A percentile compares a stretch with the other conserved stretches of the same genome.
These are phyloP conservation scores for Lagopus leucura DNA, from an alignment of 2,113 vertebrate genomes.

Conservation along the genomic window DNA sequence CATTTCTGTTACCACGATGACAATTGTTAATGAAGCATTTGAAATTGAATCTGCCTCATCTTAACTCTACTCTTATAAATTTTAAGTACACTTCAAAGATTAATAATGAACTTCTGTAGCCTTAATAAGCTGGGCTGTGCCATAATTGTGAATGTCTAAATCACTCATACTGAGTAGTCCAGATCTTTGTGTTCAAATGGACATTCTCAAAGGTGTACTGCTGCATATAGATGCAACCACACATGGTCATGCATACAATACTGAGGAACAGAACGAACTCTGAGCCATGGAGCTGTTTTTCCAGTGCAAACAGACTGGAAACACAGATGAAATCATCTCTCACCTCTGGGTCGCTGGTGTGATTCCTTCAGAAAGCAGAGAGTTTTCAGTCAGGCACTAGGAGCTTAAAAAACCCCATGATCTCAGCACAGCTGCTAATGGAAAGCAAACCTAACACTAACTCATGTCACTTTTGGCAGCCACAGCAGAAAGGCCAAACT, in stretches of 20 bases:
- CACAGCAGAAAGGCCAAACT: conserved; percentile 52
- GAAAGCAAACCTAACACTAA: conserved; percentile 67
- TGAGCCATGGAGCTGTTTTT: conserved; percentile 14
- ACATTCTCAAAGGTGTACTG: background rate
- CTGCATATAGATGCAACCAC: background rate
- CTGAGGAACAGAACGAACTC: background rate
- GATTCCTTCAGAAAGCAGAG: conserved; percentile 58
- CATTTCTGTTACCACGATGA: background rate
- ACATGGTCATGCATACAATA: background rate
- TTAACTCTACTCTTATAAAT: background rate
- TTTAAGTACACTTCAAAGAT: conserved; percentile 8
- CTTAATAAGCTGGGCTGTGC: background rate
- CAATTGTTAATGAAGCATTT: background rate
- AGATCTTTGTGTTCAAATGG: background rate
- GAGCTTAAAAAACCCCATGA: conserved; percentile 70
- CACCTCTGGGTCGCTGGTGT: conserved; percentile 51
- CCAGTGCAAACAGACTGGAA: background rate
- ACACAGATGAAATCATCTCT: conserved; percentile 63
- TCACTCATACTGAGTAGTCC: background rate
- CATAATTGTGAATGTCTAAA: conserved; percentile 13
- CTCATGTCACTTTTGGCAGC: conserved; percentile 60
- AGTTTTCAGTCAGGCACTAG: background rate
- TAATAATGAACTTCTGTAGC: background rate
- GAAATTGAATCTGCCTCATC: conserved; percentile 1
- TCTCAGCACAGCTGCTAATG: conserved; percentile 64